A percentile compares a stretch with the other conserved stretches of the same genome.
phyloP scores from a whole-genome alignment of 2,113 vertebrate species.

The Grammomys dolichurus region DNA sequence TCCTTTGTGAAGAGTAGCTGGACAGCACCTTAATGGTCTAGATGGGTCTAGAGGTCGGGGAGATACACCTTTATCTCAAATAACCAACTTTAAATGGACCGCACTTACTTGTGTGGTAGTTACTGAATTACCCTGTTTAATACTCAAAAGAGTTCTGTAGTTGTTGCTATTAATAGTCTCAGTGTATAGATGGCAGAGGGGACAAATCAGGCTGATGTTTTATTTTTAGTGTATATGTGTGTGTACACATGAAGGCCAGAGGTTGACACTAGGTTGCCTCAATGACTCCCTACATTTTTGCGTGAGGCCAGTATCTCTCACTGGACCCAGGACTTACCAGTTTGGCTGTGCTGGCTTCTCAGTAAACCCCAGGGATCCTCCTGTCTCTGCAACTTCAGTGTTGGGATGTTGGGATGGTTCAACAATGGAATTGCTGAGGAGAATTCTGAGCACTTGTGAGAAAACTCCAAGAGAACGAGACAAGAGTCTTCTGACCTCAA shows the following conservation, averaged over 20 bases:
- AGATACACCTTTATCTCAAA: not conserved
- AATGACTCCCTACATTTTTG: not conserved
- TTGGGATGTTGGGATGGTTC: not conserved
- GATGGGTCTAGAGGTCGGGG: not conserved
- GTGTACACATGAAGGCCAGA: too few relatives aligned
- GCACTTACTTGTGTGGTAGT: not conserved
- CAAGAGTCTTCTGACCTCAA: not conserved
- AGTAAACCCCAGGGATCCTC: not conserved
- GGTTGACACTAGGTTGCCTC: not conserved
- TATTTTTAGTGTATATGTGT: not conserved
- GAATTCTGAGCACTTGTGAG: not conserved
- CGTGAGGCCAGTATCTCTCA: not conserved
- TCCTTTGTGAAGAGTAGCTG: not conserved
- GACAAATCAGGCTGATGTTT: not conserved
- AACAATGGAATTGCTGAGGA: not conserved
- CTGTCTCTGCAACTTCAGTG: not conserved
- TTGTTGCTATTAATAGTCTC: not conserved
- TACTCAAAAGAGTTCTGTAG: not conserved
- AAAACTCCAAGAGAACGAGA: not conserved
- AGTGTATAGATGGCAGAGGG: not conserved
- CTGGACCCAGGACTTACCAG: not conserved
- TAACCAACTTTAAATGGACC: slow-evolving; percentile 19
- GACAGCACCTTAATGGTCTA: not conserved
- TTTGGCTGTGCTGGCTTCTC: not conserved
- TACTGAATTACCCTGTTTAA: slow-evolving; percentile 26